phyloP scores from a whole-genome alignment of 2,113 vertebrate species.

The Dinomys branickii region DNA sequence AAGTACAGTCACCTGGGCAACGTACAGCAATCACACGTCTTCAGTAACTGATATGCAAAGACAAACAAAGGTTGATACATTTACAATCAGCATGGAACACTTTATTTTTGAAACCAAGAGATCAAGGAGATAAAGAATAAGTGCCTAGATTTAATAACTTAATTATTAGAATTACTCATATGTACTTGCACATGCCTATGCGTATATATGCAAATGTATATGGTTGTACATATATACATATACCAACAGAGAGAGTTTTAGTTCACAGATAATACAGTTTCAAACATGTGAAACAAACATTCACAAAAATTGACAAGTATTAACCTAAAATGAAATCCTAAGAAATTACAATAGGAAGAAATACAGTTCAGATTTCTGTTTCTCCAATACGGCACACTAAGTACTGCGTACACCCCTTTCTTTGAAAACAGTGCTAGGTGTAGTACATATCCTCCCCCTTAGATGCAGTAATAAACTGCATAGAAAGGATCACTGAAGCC shows the following conservation, averaged over 20 bases:
- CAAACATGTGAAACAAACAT: neutral
- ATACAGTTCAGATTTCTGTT: neutral
- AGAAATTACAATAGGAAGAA: neutral
- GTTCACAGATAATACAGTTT: neutral
- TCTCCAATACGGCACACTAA: too few relatives aligned
- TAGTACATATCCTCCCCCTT: neutral
- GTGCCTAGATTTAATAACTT: neutral
- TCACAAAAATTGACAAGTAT: neutral
- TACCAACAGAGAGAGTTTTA: neutral
- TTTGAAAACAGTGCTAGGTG: neutral
- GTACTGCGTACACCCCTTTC: rapidly evolving
- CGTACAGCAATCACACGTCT: neutral
- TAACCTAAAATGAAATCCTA: neutral
- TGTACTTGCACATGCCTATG: neutral
- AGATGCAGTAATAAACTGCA: neutral
- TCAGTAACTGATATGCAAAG: neutral
- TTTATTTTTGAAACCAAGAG: neutral
- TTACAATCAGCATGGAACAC: neutral
- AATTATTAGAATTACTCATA: neutral
- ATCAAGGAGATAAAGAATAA: neutral
- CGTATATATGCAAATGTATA: neutral
- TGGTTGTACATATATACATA: neutral
- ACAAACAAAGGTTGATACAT: neutral
- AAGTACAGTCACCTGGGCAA: neutral
- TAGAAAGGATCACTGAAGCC: neutral